A percentile compares a stretch with the other conserved stretches of the same genome.
phyloP scores from a whole-genome alignment of 2,888 invertebrate species.

The Reticulitermes lucifugus region DNA sequence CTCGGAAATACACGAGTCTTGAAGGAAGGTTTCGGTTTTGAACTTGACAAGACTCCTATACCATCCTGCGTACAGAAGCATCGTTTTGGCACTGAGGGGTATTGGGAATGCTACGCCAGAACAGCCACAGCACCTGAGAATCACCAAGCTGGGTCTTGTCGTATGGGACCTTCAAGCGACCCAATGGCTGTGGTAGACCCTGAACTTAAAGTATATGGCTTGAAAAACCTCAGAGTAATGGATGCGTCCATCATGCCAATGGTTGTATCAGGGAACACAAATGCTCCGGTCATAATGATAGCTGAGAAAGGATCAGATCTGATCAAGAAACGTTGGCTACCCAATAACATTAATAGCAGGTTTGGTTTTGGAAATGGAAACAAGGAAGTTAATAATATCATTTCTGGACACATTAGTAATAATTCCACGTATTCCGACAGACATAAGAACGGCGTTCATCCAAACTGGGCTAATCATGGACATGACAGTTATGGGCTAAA shows the following conservation, averaged over 20 bases:
- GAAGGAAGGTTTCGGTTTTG: constrained; percentile 70
- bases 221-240: constrained; percentile 67
- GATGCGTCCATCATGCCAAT: constrained; percentile 74
- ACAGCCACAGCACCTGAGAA: constrained; percentile 83
- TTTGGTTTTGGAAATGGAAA: constrained; percentile 32
- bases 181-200: constrained; percentile 81
- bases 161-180: constrained; percentile 81
- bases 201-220: constrained; percentile 73
- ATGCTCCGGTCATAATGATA: constrained; percentile 71
- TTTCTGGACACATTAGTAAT: background rate
- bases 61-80: constrained; percentile 64
- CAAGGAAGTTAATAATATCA: background rate
- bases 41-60: constrained; percentile 65
- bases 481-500: background rate
- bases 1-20: constrained; percentile 68
- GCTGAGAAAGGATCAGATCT: constrained; percentile 70
- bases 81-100: constrained; percentile 73
- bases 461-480: background rate
- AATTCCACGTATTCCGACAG: background rate
- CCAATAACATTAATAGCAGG: constrained; percentile 26
- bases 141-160: constrained; percentile 85
- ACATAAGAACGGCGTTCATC: background rate
- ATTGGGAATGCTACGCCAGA: constrained; percentile 79
- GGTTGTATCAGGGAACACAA: constrained; percentile 68
- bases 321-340: constrained; percentile 64